These are phyloP conservation scores for Nasua narica DNA, from an alignment of 2,797 vertebrate genomes.

Conservation along the genomic window DNA sequence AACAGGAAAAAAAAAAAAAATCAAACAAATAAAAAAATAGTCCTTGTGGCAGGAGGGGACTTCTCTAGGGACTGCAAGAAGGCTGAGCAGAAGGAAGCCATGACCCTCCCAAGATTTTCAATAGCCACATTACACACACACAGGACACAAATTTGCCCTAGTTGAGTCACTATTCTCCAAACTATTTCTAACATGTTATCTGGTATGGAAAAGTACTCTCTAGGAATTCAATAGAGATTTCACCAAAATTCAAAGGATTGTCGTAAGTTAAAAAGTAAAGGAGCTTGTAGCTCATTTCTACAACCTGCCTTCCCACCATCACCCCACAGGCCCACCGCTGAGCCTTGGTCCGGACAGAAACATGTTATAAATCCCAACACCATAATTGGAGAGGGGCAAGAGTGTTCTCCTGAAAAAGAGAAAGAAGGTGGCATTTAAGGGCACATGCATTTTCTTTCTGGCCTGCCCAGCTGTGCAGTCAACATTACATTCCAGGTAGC, in stretches of 20 bases:
- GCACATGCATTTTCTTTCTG: background rate
- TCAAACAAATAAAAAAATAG: background rate
- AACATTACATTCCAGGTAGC: background rate
- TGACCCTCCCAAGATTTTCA: background rate
- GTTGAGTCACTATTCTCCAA: background rate
- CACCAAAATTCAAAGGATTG: background rate
- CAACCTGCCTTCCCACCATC: background rate
- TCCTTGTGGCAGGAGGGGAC: background rate
- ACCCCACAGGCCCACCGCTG: background rate
- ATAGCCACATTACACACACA: background rate
- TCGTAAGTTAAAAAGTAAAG: slow-evolving; percentile 15
- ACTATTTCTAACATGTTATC: background rate
- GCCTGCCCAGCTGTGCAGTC: background rate
- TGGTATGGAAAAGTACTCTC: background rate
- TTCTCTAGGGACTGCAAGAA: background rate
- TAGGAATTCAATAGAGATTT: background rate
- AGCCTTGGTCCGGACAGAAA: background rate
- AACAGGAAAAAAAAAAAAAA: background rate
- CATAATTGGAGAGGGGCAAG: background rate
- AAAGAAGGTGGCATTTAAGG: background rate
- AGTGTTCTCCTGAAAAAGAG: background rate
- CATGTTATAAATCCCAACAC: background rate
- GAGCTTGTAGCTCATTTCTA: background rate
- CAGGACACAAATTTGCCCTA: background rate
- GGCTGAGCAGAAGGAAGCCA: background rate